phyloP scores from a whole-genome alignment of 2,113 vertebrate species.

The Apodemus speciosus region DNA sequence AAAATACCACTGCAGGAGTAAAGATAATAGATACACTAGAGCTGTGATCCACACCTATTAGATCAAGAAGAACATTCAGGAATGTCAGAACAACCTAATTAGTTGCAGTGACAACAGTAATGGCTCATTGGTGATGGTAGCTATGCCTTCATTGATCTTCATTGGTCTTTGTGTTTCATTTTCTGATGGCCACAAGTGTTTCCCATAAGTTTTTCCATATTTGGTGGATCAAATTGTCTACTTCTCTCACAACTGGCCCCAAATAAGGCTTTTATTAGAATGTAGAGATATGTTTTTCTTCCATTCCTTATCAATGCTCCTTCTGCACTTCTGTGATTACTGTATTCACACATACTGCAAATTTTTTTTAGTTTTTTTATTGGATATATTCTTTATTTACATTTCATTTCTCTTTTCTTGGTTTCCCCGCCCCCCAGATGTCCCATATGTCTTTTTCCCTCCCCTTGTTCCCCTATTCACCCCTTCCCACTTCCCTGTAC shows the following conservation, averaged over 20 bases:
- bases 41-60: not conserved
- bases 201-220: not conserved
- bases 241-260: no score
- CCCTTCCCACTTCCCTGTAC: no score
- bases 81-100: not conserved
- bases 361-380: no score
- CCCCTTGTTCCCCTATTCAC: no score
- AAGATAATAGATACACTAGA: not conserved
- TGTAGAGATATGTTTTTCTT: not conserved
- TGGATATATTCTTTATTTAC: no score
- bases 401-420: no score
- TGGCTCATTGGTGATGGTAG: not conserved
- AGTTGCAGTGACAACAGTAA: not conserved
- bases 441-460: no score
- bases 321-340: not conserved
- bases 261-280: not conserved
- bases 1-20: not conserved
- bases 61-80: not conserved
- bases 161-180: not conserved
- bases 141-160: no score
- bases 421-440: no score
- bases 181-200: not conserved
- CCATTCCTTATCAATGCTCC: not conserved
- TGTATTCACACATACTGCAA: not conserved
- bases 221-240: not conserved